phyloP scores from a whole-genome alignment of 2,888 invertebrate genomes.

The Dasypolia templi region DNA sequence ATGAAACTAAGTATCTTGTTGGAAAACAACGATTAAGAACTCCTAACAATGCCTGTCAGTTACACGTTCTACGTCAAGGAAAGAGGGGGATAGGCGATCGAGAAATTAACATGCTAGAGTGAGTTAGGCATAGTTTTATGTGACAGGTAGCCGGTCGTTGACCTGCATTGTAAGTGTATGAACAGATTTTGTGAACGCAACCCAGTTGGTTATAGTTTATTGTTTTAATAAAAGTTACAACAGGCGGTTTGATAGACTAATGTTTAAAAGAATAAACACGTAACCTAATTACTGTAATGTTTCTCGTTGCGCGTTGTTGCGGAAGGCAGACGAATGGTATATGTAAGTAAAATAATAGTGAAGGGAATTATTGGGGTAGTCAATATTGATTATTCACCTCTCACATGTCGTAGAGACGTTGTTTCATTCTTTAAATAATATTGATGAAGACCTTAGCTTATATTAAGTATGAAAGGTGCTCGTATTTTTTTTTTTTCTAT shows the following conservation, averaged over 20 bases:
- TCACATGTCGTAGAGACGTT: neutral
- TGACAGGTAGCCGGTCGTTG: conserved; percentile 76
- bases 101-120: conserved; percentile 50
- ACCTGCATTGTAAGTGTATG: conserved; percentile 64
- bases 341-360: neutral
- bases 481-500: no score
- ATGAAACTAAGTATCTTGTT: conserved; percentile 68
- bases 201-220: conserved; percentile 54
- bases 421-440: conserved; percentile 14
- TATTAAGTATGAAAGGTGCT: neutral
- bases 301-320: conserved; percentile 2
- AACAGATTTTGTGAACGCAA: conserved; percentile 62
- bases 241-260: conserved; percentile 54
- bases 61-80: conserved; percentile 62
- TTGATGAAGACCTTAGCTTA: neutral
- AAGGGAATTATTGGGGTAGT: neutral
- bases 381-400: conserved; percentile 40
- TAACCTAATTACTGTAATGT: conserved; percentile 48
- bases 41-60: conserved; percentile 71
- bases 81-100: conserved; percentile 65
- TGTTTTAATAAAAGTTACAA: conserved; percentile 61
- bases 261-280: conserved; percentile 26
- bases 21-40: conserved; percentile 72
- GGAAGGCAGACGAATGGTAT: conserved; percentile 7
- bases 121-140: conserved; percentile 63